A percentile compares a stretch with the other conserved stretches of the same genome.
Conservation (phyloP, 2,797 vertebrate genomes). For the Poeciliopsis gracilis region DNA sequence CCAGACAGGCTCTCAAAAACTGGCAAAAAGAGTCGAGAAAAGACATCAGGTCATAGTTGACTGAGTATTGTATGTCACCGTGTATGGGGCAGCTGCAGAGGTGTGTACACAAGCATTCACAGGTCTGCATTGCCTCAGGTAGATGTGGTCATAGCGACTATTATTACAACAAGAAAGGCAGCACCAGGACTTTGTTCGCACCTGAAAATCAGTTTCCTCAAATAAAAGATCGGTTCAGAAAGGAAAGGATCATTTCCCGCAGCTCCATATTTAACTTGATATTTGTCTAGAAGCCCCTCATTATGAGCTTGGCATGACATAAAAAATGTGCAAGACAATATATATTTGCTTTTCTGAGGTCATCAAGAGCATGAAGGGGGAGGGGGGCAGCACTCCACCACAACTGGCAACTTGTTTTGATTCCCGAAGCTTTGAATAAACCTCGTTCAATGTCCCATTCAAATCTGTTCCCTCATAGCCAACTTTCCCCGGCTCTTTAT, state of each 20-base stretch:
- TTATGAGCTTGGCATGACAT: neutral
- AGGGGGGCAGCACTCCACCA: neutral
- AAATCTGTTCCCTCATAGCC: neutral
- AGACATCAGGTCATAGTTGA: constrained; percentile 46
- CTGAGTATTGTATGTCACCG: constrained; percentile 40
- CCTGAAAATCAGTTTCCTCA: constrained; percentile 30
- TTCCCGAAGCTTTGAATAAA: neutral
- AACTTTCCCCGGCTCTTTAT: neutral
- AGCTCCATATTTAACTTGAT: constrained; percentile 22
- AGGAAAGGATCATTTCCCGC: constrained; percentile 13
- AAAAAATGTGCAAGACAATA: neutral
- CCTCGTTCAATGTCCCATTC: neutral
- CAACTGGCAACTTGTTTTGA: neutral
- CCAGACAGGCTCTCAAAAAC: neutral
- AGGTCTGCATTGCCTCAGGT: constrained; percentile 43
- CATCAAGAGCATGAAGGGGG: neutral
- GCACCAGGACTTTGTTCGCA: constrained; percentile 32
- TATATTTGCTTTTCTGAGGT: neutral
- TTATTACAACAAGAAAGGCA: constrained; percentile 58
- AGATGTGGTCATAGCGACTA: constrained; percentile 48
- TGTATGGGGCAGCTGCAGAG: constrained; percentile 34
- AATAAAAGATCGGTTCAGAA: constrained; percentile 38
- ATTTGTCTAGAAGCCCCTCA: neutral
- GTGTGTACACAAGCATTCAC: constrained; percentile 43
- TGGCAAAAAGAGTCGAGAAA: constrained; percentile 44